A percentile compares a stretch with the other conserved stretches of the same genome.
Evolutionary conservation across 1,140 invertebrate genomes (phyloP).

Genomic region (Riptortus pedestris): DNA sequence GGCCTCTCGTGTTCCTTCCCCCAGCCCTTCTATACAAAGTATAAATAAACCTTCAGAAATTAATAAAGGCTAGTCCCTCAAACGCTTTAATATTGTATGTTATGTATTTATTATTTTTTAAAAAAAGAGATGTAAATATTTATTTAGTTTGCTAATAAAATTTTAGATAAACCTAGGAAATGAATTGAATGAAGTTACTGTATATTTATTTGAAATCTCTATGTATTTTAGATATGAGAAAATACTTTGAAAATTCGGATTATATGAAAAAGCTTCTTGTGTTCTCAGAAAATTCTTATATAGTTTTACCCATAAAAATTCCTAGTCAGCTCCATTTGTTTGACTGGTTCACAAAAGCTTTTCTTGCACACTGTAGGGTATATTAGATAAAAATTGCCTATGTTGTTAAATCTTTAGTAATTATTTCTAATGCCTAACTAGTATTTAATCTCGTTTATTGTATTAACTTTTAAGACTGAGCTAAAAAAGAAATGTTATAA

Average conservation of each 20-base stretch:
- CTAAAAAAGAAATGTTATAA: not conserved
- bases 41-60: conserved; percentile 6
- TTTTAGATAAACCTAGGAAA: conserved; percentile 1
- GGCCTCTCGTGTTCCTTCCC: not conserved
- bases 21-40: conserved; percentile 1
- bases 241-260: not conserved
- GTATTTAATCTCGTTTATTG: conserved; percentile 7
- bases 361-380: not conserved
- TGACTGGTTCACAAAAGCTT: not conserved
- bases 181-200: not conserved
- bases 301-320: not conserved
- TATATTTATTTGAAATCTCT: not conserved
- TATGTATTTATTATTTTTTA: conserved; percentile 14
- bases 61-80: conserved; percentile 8
- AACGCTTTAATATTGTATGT: conserved; percentile 16
- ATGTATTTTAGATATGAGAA: not conserved
- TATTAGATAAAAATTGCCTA: not conserved
- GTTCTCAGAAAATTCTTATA: not conserved
- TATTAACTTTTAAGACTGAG: conserved; percentile 18
- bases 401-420: not conserved
- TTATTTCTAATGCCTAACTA: conserved; percentile 6
- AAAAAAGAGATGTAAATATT: conserved; percentile 1
- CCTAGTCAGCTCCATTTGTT: not conserved
- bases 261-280: not conserved
- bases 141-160: conserved; percentile 10